Evolutionary conservation across 1,140 invertebrate species (phyloP).

Genomic region (Aleiodes sp.): DNA sequence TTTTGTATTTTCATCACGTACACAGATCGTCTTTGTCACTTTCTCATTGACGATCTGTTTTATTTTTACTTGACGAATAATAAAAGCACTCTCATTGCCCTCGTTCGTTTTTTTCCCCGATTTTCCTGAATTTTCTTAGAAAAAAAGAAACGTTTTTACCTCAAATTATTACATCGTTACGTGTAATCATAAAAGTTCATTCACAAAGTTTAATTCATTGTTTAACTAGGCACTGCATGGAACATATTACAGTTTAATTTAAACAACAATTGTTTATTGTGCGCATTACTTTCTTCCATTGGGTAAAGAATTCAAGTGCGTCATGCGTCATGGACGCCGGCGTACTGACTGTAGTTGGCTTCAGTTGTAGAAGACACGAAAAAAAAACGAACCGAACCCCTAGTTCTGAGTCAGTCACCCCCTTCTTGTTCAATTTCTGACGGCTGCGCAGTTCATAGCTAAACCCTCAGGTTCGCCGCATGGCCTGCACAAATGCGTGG

Average conservation of each 20-base stretch:
- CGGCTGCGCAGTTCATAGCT: constrained; percentile 38
- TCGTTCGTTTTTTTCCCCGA: no score
- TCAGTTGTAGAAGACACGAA: constrained; percentile 34
- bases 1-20: background rate
- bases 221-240: background rate
- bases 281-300: background rate
- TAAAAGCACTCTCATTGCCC: no score
- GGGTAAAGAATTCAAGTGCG: constrained; percentile 30
- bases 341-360: constrained; percentile 48
- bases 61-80: no score
- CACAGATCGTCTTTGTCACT: constrained; percentile 1
- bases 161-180: no score
- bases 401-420: constrained; percentile 34
- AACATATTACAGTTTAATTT: background rate
- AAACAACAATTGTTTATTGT: background rate
- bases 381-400: constrained; percentile 11
- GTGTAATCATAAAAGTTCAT: no score
- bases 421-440: constrained; percentile 3
- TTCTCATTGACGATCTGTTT: background rate
- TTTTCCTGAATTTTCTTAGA: constrained; percentile 1
- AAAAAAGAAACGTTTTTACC: no score
- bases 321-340: constrained; percentile 53
- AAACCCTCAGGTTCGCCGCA: background rate
- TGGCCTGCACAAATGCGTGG: constrained; percentile 4
- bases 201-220: background rate